Base-by-base conservation (phyloP, 2,888 invertebrate genomes). In the Lasioglossum oenotherae region DNA sequence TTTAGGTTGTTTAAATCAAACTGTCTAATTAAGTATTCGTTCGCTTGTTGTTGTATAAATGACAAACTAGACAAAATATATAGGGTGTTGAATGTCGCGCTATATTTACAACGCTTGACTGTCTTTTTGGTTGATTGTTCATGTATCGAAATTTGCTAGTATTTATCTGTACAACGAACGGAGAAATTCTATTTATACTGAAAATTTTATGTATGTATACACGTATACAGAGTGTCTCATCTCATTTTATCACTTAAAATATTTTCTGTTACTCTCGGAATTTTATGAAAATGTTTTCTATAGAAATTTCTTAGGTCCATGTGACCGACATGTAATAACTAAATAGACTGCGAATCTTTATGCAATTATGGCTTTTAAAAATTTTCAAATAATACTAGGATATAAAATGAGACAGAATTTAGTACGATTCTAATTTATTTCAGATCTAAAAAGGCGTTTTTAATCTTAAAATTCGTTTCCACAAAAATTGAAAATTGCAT, bases 1-100 rank as follows among this genome's bases (percentile, higher is more conserved):
- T 76, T 87, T 85, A 83, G 73, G 74, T 89, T 83, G 71, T 84
- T 86, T 78, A 57, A 87, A 85, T 87, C 46, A 82, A 81, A 85
- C 84, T 53, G 53, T 78, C 49, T 79, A 89, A n/a, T 38, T 38
- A 85, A 82, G 74, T 82, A 74, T 83, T 76, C 79, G 76, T 88
- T 78, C 78, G 84, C 78, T 78, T 81, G 77, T 67, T 88, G 78
- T 86, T 85, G 80, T 53, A 76, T 87, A 89, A 87, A 77, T 74
- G 78, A 81, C 69, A 76, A 31, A 86, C 78, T 89, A 84, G 72
- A 77, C 74, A 80, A 90, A 83, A 86, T 89, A 85, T 89, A 90
- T 85, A 91, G 90, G 91, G 89, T 91, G 90, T 84, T 81, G 46
- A 78, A 53, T 41, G 57, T 81, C 71, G 49, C 60, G 73, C 74